Evolutionary conservation across 92 coral and sea anemone species (phyloP), one percentile per base, ranked within the genome.

Genomic region (Heliopora coerulea): DNA sequence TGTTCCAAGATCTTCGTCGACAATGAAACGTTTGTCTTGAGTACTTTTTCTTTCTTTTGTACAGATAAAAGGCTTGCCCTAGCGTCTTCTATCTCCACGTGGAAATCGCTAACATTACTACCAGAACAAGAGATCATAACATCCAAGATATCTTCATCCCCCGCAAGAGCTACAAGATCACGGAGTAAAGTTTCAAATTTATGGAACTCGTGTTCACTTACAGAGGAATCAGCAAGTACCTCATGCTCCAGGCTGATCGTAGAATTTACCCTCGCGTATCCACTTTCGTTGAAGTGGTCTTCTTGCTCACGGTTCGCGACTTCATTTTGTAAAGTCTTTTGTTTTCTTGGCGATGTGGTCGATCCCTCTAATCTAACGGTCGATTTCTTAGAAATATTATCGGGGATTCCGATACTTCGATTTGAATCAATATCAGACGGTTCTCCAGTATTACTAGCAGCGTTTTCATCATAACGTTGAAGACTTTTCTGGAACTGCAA

Each of bases 171-270:
- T 42, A 82, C 85, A 17, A 82, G 72, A 12, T 74, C 73, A 33
- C 78, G 42, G 30, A 82, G 74, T 19, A 82, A 58, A 19, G 48
- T 68, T 42, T 82, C 68, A 56, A 88, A 67, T 41, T 80, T 49
- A 54, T 75, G 61, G 15, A 83, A 24, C 41, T 72, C 75, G 19
- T 56, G 30, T 56, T 81, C 88, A 1, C 67, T 65, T 14, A 15
- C 19, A 17, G 33, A 14, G 14, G 8, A 14, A 15, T 14, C 33
- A 10, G 63, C 32, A 21, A 58, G 20, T 0, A 20, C 6, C 15
- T 27, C 32, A 3, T 29, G 20, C 32, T 70, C 63, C 20, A 29
- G 49, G 33, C 33, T 59, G 1, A 15, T 17, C 28, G 13, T 14
- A 28, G 39, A 49, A 63, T 37, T 63, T 0, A 39, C 21, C 21